phyloP scores from a whole-genome alignment of 1,140 invertebrate genomes.

The Neuroterus valhalla region DNA sequence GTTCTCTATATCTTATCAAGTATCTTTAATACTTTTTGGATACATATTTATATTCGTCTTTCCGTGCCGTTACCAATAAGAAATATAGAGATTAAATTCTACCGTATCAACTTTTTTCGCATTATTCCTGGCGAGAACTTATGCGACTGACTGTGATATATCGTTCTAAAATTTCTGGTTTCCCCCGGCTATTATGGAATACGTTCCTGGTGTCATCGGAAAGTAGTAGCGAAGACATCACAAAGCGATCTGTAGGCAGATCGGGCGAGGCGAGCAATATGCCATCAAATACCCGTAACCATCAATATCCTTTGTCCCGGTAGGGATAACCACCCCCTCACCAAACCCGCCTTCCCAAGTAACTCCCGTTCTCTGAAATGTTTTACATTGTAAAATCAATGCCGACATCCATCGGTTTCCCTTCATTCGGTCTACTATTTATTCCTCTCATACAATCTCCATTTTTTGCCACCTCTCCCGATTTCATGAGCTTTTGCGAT shows the following conservation, averaged over 20 bases:
- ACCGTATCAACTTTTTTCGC: constrained; percentile 26
- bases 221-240: constrained; percentile 72
- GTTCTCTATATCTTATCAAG: too few species aligned
- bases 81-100: not conserved
- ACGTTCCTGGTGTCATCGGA: constrained; percentile 61
- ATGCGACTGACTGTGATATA: constrained; percentile 34
- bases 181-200: constrained; percentile 52
- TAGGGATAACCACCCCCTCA: constrained; percentile 50
- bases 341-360: constrained; percentile 42
- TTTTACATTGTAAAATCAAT: constrained; percentile 76
- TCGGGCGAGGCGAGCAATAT: constrained; percentile 71
- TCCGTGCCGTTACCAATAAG: not conserved
- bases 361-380: constrained; percentile 63
- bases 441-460: constrained; percentile 51
- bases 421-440: constrained; percentile 52
- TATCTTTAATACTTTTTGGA: too few species aligned
- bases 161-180: constrained; percentile 30
- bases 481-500: constrained; percentile 35
- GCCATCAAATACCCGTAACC: constrained; percentile 75
- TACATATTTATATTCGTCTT: too few species aligned
- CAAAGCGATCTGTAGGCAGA: constrained; percentile 68
- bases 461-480: constrained; percentile 41
- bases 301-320: constrained; percentile 69
- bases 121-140: constrained; percentile 19
- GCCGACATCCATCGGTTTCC: constrained; percentile 61